A percentile compares a stretch with the other conserved stretches of the same genome.
Evolutionary conservation across 1,140 invertebrate genomes (phyloP).

Genomic region (Monomorium pharaonis): DNA sequence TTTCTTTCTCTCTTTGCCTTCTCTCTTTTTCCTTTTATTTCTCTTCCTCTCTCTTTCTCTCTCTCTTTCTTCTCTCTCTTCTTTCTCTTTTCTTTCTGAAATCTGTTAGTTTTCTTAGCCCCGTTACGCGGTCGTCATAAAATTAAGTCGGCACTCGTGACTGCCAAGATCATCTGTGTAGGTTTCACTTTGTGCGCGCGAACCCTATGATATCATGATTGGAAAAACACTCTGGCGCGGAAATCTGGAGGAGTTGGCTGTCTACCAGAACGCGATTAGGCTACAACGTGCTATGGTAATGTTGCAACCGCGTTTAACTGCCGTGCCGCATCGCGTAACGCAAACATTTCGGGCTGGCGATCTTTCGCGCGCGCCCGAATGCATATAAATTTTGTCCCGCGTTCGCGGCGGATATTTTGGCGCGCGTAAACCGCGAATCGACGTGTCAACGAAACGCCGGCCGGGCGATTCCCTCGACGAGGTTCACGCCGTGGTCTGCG

Average conservation of each 20-base stretch:
- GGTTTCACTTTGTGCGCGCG: slow-evolving; percentile 24
- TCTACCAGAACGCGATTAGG: slow-evolving; percentile 42
- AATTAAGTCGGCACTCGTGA: slow-evolving; percentile 34
- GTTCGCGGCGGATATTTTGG: slow-evolving; percentile 12
- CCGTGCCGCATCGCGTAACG: background rate
- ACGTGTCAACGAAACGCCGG: slow-evolving; percentile 74
- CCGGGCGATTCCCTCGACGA: slow-evolving; percentile 72
- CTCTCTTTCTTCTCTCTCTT: background rate
- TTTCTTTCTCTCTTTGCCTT: no score
- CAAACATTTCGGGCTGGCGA: slow-evolving; percentile 29
- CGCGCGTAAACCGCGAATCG: slow-evolving; percentile 66
- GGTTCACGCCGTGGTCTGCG: slow-evolving; percentile 78
- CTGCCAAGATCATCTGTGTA: slow-evolving; percentile 30
- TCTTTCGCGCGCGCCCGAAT: slow-evolving; percentile 23
- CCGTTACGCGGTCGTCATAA: slow-evolving; percentile 20
- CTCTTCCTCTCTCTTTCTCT: background rate
- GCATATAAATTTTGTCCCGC: slow-evolving; percentile 16
- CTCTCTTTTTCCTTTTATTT: background rate
- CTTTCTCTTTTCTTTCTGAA: background rate
- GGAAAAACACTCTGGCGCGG: slow-evolving; percentile 26
- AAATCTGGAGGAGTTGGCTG: slow-evolving; percentile 20
- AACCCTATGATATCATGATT: slow-evolving; percentile 42
- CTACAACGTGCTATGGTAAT: slow-evolving; percentile 7
- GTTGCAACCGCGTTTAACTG: slow-evolving; percentile 28
- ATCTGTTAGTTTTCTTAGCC: slow-evolving; percentile 30